Percentiles rank a stretch among this genome's conserved stretches.
Conservation (phyloP, 2,797 vertebrate genomes). For the Lycodopsis pacificus region DNA sequence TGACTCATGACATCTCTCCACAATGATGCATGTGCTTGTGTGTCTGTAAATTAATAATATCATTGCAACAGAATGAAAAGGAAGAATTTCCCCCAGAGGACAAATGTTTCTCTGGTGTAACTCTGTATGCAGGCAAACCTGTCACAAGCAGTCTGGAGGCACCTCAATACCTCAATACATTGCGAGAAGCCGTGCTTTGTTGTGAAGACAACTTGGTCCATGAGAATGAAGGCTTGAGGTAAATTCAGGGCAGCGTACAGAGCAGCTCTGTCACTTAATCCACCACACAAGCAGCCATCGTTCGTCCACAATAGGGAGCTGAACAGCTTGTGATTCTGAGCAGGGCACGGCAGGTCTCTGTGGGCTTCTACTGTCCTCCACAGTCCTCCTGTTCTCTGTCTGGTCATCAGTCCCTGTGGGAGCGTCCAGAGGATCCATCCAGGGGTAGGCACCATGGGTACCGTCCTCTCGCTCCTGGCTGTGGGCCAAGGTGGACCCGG, state of each 20-base stretch:
- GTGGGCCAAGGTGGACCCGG: constrained; percentile 71
- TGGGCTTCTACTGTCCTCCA: constrained; percentile 66
- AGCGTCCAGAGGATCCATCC: constrained; percentile 72
- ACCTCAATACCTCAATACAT: constrained; percentile 11
- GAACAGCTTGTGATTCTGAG: constrained; percentile 72
- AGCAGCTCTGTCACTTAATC: constrained; percentile 71
- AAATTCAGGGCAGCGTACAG: constrained; percentile 59
- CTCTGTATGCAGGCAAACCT: constrained; percentile 5
- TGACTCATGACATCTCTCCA: background rate
- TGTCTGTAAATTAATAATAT: background rate
- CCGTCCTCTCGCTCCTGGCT: constrained; percentile 71
- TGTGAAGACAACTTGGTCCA: constrained; percentile 41
- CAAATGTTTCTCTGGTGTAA: constrained; percentile 12
- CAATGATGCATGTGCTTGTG: background rate
- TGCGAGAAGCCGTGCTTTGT: constrained; percentile 28
- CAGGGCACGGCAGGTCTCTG: constrained; percentile 63
- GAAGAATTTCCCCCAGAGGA: background rate
- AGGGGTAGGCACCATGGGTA: constrained; percentile 73
- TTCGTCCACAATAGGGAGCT: constrained; percentile 55
- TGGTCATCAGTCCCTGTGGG: constrained; percentile 77
- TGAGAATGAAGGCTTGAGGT: constrained; percentile 53
- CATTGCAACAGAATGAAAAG: background rate
- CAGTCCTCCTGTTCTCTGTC: constrained; percentile 68
- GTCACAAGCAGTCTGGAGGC: background rate
- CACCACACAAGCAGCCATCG: constrained; percentile 45